A percentile compares a stretch with the other conserved stretches of the same genome.
These are phyloP conservation scores for Trissolcus basalis DNA, from an alignment of 1,140 invertebrate species.

Conservation along the genomic window DNA sequence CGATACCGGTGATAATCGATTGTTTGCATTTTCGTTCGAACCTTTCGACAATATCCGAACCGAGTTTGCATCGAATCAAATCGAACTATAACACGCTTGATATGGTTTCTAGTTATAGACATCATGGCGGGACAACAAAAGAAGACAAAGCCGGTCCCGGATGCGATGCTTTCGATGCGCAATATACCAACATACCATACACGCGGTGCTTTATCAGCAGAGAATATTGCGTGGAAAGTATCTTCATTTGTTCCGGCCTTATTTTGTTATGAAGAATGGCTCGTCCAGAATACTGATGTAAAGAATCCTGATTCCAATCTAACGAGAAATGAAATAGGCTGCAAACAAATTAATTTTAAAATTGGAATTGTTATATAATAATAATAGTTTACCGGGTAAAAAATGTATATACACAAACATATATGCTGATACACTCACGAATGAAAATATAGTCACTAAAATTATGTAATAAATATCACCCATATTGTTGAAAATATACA, in stretches of 20 bases:
- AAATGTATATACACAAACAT: too few relatives aligned
- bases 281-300: too few relatives aligned
- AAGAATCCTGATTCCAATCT: too few relatives aligned
- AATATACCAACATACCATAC: constrained; percentile 5
- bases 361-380: too few relatives aligned
- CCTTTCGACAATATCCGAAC: constrained; percentile 10
- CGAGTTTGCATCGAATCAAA: constrained; percentile 28
- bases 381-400: too few relatives aligned
- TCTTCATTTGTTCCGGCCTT: constrained; percentile 5
- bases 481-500: too few relatives aligned
- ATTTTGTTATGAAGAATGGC: constrained; percentile 8
- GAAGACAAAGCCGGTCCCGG: constrained; percentile 42
- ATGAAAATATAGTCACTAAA: too few relatives aligned
- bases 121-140: constrained; percentile 30
- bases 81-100: constrained; percentile 31
- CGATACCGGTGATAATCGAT: constrained; percentile 33
- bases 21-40: constrained; percentile 30
- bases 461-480: too few relatives aligned
- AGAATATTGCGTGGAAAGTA: constrained; percentile 9
- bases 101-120: constrained; percentile 31
- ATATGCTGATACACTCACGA: too few relatives aligned
- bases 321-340: too few relatives aligned
- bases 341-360: too few relatives aligned
- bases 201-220: constrained; percentile 5
- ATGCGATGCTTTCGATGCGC: constrained; percentile 15